phyloP scores from a whole-genome alignment of 92 coral and sea anemone species.

The Porites evermanni region DNA sequence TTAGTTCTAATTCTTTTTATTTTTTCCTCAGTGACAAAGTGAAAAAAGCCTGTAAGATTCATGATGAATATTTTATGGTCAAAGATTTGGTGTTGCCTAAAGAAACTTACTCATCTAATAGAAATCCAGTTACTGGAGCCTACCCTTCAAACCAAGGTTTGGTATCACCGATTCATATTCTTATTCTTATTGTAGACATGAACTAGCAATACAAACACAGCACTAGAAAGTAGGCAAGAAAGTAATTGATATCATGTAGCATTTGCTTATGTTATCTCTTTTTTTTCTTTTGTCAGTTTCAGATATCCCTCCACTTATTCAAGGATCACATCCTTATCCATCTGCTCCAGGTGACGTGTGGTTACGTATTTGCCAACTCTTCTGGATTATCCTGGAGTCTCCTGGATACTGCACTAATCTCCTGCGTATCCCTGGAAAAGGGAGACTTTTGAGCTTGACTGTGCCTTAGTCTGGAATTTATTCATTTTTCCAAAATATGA shows the following conservation, averaged over 20 bases:
- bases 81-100: slow-evolving; percentile 80
- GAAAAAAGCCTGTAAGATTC: slow-evolving; percentile 88
- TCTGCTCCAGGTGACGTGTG: slow-evolving; percentile 68
- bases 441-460: too few relatives aligned
- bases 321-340: slow-evolving; percentile 85
- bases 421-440: too few relatives aligned
- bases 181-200: neutral
- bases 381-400: too few relatives aligned
- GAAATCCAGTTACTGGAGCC: slow-evolving; percentile 67
- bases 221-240: neutral
- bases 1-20: neutral
- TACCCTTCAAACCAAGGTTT: slow-evolving; percentile 47
- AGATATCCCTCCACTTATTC: slow-evolving; percentile 65
- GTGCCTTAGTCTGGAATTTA: too few relatives aligned
- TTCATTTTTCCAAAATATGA: too few relatives aligned
- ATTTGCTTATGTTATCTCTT: too few relatives aligned
- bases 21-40: slow-evolving; percentile 70
- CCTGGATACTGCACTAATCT: too few relatives aligned
- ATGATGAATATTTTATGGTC: slow-evolving; percentile 91
- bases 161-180: neutral
- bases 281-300: slow-evolving; percentile 21
- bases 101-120: slow-evolving; percentile 61
- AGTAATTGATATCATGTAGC: too few relatives aligned
- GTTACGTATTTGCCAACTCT: too few relatives aligned
- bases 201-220: neutral